Evolutionary conservation across 2,888 invertebrate species (phyloP).

Genomic region (Carterocephalus palaemon): DNA sequence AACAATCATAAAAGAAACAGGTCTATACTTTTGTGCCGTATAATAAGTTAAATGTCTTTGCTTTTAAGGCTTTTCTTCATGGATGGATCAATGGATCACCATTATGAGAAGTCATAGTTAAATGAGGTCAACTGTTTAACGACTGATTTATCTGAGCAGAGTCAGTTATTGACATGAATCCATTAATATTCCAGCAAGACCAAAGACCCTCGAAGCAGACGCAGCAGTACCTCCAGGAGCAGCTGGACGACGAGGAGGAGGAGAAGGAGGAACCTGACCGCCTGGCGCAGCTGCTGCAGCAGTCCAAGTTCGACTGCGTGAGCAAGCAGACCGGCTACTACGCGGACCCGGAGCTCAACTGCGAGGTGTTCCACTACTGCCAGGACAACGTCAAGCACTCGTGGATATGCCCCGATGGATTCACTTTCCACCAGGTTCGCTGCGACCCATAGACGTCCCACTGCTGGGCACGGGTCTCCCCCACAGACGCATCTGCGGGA

Average conservation of each 20-base stretch:
- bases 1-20: no score
- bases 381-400: constrained; percentile 93
- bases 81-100: no score
- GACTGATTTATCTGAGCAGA: no score
- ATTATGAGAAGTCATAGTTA: no score
- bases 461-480: no score
- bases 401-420: constrained; percentile 95
- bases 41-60: no score
- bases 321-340: constrained; percentile 93
- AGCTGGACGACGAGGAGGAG: constrained; percentile 77
- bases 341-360: constrained; percentile 91
- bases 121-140: no score
- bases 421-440: constrained; percentile 93
- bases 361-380: constrained; percentile 96
- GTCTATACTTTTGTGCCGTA: no score
- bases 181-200: constrained; percentile 39
- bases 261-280: constrained; percentile 93
- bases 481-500: no score
- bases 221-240: constrained; percentile 44
- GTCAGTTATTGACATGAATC: constrained; percentile 46
- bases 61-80: no score
- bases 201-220: constrained; percentile 54
- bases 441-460: no score
- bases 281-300: constrained; percentile 85
- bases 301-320: constrained; percentile 90